Evolutionary conservation across 2,888 invertebrate genomes (phyloP).

Genomic region (Brachypalpus laphriformis): DNA sequence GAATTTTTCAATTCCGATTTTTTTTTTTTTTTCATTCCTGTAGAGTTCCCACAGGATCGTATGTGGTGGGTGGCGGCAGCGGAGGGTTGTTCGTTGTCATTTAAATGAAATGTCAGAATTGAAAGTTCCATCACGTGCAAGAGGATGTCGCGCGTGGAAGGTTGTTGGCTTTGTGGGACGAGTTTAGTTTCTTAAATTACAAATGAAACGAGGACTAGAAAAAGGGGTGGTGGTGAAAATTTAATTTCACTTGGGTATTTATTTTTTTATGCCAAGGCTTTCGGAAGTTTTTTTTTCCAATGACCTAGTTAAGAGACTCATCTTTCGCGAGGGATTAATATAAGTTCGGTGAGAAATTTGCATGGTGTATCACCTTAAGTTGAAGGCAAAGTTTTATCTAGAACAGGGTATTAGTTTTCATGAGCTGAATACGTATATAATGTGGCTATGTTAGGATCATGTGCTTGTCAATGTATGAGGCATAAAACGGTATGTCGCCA

Average conservation of each 20-base stretch:
- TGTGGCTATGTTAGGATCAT: too few species aligned
- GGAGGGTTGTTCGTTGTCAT: constrained; percentile 44
- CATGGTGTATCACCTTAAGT: too few species aligned
- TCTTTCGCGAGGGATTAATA: background rate
- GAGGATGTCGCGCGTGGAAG: constrained; percentile 61
- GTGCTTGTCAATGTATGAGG: too few species aligned
- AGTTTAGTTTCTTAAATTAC: constrained; percentile 59
- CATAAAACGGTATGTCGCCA: too few species aligned
- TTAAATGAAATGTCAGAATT: constrained; percentile 72
- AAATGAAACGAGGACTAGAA: background rate
- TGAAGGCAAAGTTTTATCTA: too few species aligned
- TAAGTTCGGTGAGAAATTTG: background rate
- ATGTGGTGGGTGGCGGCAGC: background rate
- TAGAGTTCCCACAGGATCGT: constrained; percentile 20
- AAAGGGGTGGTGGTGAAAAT: constrained; percentile 12
- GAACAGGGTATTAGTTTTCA: too few species aligned
- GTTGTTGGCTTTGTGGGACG: constrained; percentile 53
- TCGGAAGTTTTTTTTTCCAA: background rate
- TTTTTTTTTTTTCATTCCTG: constrained; percentile 1
- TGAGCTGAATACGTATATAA: too few species aligned
- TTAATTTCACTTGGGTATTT: constrained; percentile 24
- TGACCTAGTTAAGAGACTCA: background rate
- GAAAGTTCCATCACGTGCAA: constrained; percentile 66
- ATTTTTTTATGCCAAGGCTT: background rate
- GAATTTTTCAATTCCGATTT: constrained; percentile 63